A percentile compares a stretch with the other conserved stretches of the same genome.
These are phyloP conservation scores for Champsocephalus gunnari DNA, from an alignment of 2,797 vertebrate species.

Conservation along the genomic window DNA sequence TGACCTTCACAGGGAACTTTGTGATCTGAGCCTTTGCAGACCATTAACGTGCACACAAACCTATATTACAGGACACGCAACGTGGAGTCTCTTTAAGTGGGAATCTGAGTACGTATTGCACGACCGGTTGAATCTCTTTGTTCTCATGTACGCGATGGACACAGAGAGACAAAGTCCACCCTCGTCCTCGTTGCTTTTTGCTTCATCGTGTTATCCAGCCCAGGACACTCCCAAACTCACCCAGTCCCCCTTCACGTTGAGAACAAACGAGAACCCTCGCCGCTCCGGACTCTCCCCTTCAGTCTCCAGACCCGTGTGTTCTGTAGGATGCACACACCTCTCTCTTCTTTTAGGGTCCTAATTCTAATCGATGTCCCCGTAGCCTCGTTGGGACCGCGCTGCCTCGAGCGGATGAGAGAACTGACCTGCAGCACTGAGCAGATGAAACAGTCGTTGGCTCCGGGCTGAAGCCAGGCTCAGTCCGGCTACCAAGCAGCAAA, in stretches of 20 bases:
- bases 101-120: too few relatives aligned
- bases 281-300: conserved; percentile 10
- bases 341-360: conserved; percentile 43
- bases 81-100: too few relatives aligned
- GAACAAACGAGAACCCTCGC: conserved; percentile 17
- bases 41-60: too few relatives aligned
- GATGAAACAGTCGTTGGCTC: conserved; percentile 80
- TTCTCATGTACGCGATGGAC: conserved; percentile 13
- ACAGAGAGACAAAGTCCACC: background rate
- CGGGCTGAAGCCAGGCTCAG: conserved; percentile 61
- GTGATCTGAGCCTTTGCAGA: too few relatives aligned
- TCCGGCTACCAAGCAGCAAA: conserved; percentile 73
- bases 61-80: too few relatives aligned
- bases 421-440: conserved; percentile 78
- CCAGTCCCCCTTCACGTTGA: background rate
- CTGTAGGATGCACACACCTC: background rate
- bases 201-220: conserved; percentile 25
- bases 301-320: background rate
- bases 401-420: conserved; percentile 66
- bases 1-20: too few relatives aligned
- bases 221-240: conserved; percentile 43
- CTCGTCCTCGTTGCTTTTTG: background rate
- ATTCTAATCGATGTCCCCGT: conserved; percentile 73
- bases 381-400: conserved; percentile 63
- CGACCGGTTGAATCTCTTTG: conserved; percentile 20